Evolutionary conservation across 2,797 vertebrate genomes (phyloP).

Genomic region (Peromyscus aztecus): DNA sequence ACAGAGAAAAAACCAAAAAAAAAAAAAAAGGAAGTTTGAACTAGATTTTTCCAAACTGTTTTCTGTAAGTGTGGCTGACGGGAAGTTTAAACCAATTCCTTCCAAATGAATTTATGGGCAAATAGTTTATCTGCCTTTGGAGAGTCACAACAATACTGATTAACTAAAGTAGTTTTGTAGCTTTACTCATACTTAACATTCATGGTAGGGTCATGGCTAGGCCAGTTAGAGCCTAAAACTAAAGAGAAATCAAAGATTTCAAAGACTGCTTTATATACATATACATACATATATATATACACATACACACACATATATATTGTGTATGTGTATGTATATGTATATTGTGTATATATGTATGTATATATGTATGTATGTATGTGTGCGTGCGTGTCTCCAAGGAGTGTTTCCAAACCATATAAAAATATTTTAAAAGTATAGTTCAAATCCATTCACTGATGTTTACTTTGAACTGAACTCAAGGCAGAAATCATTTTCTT

Average conservation of each 20-base stretch:
- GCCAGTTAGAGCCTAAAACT: conserved; percentile 19
- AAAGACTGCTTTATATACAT: not conserved
- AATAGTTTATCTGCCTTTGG: not conserved
- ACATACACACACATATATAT: too few species aligned
- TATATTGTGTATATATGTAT: not conserved
- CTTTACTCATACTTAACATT: not conserved
- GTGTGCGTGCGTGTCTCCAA: not conserved
- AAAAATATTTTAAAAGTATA: conserved; percentile 41
- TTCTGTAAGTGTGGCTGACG: not conserved
- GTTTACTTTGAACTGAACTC: conserved; percentile 71
- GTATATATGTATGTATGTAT: not conserved
- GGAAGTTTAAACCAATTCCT: conserved; percentile 21
- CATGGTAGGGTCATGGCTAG: not conserved
- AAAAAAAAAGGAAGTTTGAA: not conserved
- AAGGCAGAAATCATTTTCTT: conserved; percentile 82
- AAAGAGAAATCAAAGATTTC: conserved; percentile 55
- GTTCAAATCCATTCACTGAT: conserved; percentile 71
- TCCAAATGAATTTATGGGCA: conserved; percentile 23
- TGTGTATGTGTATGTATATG: not conserved
- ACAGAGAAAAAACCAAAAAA: too few species aligned
- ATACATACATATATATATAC: not conserved
- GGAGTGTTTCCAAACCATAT: not conserved
- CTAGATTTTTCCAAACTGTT: conserved; percentile 31
- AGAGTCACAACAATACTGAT: not conserved
- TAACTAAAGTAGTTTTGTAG: conserved; percentile 5